phyloP scores from a whole-genome alignment of 2,797 vertebrate genomes.

The Synaphobranchus kaupii region DNA sequence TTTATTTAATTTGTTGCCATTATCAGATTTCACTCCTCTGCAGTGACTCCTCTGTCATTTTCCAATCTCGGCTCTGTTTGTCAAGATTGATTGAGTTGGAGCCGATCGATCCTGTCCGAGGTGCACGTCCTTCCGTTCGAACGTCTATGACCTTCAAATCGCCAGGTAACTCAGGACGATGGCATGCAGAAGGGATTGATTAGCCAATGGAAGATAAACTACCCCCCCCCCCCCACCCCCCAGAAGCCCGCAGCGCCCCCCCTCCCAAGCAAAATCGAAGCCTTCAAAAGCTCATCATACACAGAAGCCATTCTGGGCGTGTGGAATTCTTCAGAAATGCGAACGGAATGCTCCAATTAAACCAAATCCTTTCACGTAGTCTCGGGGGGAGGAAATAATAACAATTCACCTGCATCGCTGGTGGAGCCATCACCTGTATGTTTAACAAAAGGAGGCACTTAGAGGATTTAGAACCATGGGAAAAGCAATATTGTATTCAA shows the following conservation, averaged over 20 bases:
- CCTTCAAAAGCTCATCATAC: not conserved
- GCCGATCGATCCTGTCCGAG: constrained; percentile 18
- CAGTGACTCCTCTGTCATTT: not conserved
- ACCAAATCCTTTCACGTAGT: no score
- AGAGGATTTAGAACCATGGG: not conserved
- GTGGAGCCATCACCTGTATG: not conserved
- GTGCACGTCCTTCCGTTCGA: not conserved
- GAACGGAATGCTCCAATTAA: not conserved
- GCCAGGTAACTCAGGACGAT: constrained; percentile 4
- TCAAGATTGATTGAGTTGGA: constrained; percentile 19
- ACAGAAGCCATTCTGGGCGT: not conserved
- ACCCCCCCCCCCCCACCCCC: not conserved
- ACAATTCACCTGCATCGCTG: not conserved
- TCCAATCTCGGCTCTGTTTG: constrained; percentile 12
- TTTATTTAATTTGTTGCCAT: constrained; percentile 11
- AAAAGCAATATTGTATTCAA: not conserved
- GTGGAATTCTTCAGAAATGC: not conserved
- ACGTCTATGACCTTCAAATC: constrained; percentile 1
- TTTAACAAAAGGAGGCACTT: not conserved
- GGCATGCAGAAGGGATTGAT: not conserved
- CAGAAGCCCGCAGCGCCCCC: no score
- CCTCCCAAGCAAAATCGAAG: not conserved
- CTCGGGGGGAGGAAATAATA: not conserved
- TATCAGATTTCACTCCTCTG: constrained; percentile 14
- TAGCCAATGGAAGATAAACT: not conserved